phyloP scores from a whole-genome alignment of 2,113 vertebrate species.

The Corythornis cristatus region DNA sequence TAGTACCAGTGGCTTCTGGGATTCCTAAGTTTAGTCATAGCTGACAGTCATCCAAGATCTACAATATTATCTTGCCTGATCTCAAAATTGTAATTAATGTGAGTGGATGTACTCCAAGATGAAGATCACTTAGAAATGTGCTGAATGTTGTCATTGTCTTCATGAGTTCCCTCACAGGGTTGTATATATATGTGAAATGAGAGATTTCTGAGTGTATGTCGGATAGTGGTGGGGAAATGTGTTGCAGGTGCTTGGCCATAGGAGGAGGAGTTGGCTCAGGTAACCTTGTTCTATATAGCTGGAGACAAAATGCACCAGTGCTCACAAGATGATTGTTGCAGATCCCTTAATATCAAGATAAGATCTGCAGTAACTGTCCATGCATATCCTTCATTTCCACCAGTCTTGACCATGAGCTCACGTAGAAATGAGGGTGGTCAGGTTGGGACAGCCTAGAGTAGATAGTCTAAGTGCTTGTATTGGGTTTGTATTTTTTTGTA shows the following conservation, averaged over 20 bases:
- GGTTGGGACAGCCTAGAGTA: not conserved
- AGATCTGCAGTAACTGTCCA: not conserved
- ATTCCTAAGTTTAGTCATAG: conserved; percentile 17
- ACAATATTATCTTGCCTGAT: not conserved
- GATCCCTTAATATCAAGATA: not conserved
- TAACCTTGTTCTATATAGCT: not conserved
- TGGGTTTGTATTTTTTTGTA: not conserved
- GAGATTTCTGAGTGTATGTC: not conserved
- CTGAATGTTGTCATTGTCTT: not conserved
- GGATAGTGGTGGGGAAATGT: not conserved
- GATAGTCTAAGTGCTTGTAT: not conserved
- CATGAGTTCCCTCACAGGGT: not conserved
- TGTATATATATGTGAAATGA: not conserved
- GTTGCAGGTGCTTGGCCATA: not conserved
- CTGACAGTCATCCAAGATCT: not conserved
- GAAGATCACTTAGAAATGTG: not conserved
- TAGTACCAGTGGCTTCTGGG: not conserved
- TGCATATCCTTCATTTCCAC: not conserved
- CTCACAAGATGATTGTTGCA: not conserved
- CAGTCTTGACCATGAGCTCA: not conserved
- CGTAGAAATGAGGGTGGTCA: not conserved
- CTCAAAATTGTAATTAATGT: not conserved
- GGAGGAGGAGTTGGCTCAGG: not conserved
- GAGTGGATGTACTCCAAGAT: not conserved
- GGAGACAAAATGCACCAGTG: not conserved